phyloP scores from a whole-genome alignment of 2,797 vertebrate genomes.

The Micropoecilia bifurca region DNA sequence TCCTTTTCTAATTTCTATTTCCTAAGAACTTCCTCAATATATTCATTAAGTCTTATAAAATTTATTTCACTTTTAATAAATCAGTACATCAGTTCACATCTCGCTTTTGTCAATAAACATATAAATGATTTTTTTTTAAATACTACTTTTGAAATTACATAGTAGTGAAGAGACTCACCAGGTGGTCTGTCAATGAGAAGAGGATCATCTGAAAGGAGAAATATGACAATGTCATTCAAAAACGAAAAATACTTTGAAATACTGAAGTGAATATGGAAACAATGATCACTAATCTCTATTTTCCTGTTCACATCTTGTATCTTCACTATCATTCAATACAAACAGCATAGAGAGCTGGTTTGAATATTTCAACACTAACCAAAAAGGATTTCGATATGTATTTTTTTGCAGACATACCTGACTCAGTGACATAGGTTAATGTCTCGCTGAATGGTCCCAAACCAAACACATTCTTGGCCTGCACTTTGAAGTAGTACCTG shows the following conservation, averaged over 20 bases:
- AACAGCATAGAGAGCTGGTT: background rate
- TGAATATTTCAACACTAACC: constrained; percentile 11
- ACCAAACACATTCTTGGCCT: constrained; percentile 94
- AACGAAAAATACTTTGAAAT: constrained; percentile 53
- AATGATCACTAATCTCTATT: constrained; percentile 19
- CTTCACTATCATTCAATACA: background rate
- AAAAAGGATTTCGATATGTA: constrained; percentile 17
- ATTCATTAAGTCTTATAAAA: background rate
- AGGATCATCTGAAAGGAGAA: constrained; percentile 89
- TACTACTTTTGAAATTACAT: background rate
- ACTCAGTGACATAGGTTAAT: constrained; percentile 94
- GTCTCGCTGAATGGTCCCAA: constrained; percentile 93
- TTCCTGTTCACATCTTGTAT: constrained; percentile 31
- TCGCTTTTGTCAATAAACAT: background rate
- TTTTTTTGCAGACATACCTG: constrained; percentile 83
- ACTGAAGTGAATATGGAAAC: constrained; percentile 43
- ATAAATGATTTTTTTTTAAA: background rate
- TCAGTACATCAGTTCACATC: background rate
- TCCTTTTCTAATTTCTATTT: background rate
- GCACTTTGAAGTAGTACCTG: constrained; percentile 99
- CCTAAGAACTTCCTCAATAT: background rate
- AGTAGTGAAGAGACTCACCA: constrained; percentile 81
- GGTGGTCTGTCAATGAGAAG: constrained; percentile 96
- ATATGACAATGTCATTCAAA: constrained; percentile 45
- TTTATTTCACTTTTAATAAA: background rate